phyloP scores from a whole-genome alignment of 2,888 invertebrate genomes.

The Oasisia sp. region DNA sequence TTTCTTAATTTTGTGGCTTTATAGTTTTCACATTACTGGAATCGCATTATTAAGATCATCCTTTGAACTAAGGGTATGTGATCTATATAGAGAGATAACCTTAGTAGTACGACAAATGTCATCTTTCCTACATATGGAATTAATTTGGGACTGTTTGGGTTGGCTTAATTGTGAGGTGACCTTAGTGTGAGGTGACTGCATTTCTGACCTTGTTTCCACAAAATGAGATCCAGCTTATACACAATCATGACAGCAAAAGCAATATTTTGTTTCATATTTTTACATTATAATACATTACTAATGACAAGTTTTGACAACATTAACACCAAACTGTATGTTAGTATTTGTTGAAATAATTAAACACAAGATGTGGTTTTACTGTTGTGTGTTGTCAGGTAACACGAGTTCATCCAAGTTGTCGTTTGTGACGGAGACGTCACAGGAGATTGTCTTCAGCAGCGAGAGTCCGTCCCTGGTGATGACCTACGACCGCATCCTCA shows the following conservation, averaged over 20 bases:
- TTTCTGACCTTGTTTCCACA: too few species aligned
- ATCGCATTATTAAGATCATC: too few species aligned
- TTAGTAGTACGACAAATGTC: too few species aligned
- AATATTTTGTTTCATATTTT: background rate
- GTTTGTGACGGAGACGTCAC: slow-evolving; percentile 69
- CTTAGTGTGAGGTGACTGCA: too few species aligned
- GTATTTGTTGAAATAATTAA: background rate
- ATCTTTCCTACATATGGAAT: too few species aligned
- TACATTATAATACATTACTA: background rate
- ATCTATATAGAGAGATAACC: too few species aligned
- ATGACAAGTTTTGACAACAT: background rate
- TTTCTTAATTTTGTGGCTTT: background rate
- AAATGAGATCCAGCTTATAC: too few species aligned
- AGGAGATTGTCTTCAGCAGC: slow-evolving; percentile 81
- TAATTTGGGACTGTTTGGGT: too few species aligned
- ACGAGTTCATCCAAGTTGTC: slow-evolving; percentile 23
- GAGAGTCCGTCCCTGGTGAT: slow-evolving; percentile 84
- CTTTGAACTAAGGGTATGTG: too few species aligned
- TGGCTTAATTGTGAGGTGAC: too few species aligned
- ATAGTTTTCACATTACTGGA: background rate
- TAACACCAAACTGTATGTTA: background rate
- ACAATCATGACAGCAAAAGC: background rate
- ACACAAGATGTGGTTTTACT: background rate
- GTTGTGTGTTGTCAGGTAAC: background rate
- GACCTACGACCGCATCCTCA: slow-evolving; percentile 80